phyloP scores from a whole-genome alignment of 2,797 vertebrate genomes.

The Loris lydekkerianus region DNA sequence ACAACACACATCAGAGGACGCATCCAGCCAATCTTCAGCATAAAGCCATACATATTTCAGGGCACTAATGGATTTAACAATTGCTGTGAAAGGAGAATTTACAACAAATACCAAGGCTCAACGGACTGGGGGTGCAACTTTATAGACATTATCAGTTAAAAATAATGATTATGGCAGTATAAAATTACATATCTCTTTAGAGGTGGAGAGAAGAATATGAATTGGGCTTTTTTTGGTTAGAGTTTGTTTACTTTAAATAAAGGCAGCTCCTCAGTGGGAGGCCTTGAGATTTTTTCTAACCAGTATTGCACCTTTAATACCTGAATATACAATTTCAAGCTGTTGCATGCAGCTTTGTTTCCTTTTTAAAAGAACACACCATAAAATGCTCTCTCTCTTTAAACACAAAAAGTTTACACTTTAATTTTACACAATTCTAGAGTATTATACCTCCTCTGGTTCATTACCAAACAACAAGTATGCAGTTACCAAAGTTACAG shows the following conservation, averaged over 20 bases:
- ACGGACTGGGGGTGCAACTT: conserved; percentile 88
- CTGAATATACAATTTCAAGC: conserved; percentile 90
- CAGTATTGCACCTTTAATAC: conserved; percentile 95
- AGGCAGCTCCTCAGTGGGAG: conserved; percentile 83
- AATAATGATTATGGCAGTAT: conserved; percentile 41
- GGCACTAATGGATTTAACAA: conserved; percentile 85
- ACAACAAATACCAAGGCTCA: conserved; percentile 87
- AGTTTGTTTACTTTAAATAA: conserved; percentile 56
- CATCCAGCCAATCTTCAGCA: conserved; percentile 84
- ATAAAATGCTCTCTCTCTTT: conserved; percentile 89
- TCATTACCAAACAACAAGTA: conserved; percentile 91
- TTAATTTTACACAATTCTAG: conserved; percentile 92
- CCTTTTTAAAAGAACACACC: conserved; percentile 88
- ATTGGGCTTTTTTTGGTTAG: not conserved
- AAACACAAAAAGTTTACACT: conserved; percentile 89
- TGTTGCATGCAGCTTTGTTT: conserved; percentile 92
- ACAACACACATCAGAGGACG: conserved; percentile 87
- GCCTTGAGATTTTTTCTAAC: conserved; percentile 79
- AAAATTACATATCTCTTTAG: conserved; percentile 55
- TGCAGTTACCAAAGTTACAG: conserved; percentile 92
- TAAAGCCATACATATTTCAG: conserved; percentile 87
- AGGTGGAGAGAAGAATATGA: not conserved
- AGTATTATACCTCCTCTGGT: conserved; percentile 90
- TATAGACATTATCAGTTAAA: conserved; percentile 82
- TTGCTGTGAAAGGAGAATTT: conserved; percentile 86